Evolutionary conservation across 2,113 vertebrate species (phyloP).

Genomic region (Oriolus oriolus): DNA sequence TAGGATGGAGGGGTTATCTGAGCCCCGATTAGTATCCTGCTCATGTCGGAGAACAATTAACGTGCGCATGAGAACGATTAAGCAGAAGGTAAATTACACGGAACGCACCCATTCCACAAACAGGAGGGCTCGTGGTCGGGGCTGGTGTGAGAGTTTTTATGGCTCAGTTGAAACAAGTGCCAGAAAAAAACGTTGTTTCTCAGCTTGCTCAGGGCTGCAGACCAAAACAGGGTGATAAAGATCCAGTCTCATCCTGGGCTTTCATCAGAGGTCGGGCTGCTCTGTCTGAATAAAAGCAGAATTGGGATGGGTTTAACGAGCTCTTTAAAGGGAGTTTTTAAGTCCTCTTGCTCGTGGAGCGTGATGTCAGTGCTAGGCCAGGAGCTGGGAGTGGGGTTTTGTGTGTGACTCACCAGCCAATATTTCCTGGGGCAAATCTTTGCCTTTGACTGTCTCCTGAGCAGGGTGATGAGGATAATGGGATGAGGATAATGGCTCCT

Average conservation of each 20-base stretch:
- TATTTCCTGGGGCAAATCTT: background rate
- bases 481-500: background rate
- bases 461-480: background rate
- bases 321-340: background rate
- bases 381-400: background rate
- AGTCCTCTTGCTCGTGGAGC: background rate
- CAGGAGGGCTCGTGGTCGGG: background rate
- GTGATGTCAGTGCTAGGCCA: background rate
- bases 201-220: background rate
- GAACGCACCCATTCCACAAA: background rate
- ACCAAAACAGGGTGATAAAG: background rate
- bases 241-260: background rate
- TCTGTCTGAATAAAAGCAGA: background rate
- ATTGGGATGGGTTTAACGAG: background rate
- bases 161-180: background rate
- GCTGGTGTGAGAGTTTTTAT: background rate
- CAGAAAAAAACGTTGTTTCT: background rate
- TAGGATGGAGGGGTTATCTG: slow-evolving; percentile 21
- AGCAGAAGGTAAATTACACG: slow-evolving; percentile 32
- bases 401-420: background rate
- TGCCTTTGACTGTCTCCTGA: background rate
- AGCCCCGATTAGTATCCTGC: slow-evolving; percentile 8
- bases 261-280: background rate
- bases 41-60: slow-evolving; percentile 50
- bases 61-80: slow-evolving; percentile 19